Evolutionary conservation across 2,888 invertebrate genomes (phyloP).

Genomic region (Drosophila rubida): DNA sequence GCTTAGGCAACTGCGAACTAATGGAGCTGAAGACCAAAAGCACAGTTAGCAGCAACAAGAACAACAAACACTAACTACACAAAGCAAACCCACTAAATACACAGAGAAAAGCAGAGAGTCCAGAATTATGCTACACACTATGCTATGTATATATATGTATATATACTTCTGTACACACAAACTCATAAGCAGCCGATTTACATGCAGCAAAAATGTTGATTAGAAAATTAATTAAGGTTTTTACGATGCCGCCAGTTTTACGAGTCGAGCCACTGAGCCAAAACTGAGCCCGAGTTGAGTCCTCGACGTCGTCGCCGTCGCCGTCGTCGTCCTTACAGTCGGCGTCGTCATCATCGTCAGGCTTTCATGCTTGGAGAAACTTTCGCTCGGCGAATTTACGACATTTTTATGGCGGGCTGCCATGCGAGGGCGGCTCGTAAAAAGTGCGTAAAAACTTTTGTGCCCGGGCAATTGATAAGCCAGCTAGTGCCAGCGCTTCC

Average conservation of each 20-base stretch:
- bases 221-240: slow-evolving; percentile 80
- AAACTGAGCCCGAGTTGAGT: slow-evolving; percentile 34
- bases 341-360: slow-evolving; percentile 20
- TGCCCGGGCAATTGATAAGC: slow-evolving; percentile 58
- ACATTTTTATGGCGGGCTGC: slow-evolving; percentile 82
- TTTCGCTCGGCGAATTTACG: slow-evolving; percentile 80
- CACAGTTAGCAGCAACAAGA: slow-evolving; percentile 35
- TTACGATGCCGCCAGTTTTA: slow-evolving; percentile 71
- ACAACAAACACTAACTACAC: slow-evolving; percentile 6
- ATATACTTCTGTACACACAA: neutral
- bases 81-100: neutral
- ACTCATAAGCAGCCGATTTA: slow-evolving; percentile 72
- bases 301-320: neutral
- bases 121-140: slow-evolving; percentile 62
- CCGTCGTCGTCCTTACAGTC: slow-evolving; percentile 16
- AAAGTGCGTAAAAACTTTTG: slow-evolving; percentile 72
- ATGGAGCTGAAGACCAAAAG: slow-evolving; percentile 61
- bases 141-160: slow-evolving; percentile 15
- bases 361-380: slow-evolving; percentile 60
- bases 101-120: slow-evolving; percentile 28
- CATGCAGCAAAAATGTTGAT: slow-evolving; percentile 79
- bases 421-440: slow-evolving; percentile 75
- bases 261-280: slow-evolving; percentile 42
- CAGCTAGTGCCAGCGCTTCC: slow-evolving; percentile 1
- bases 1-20: slow-evolving; percentile 57